phyloP scores from a whole-genome alignment of 2,113 vertebrate species.

The Probosciger aterrimus region DNA sequence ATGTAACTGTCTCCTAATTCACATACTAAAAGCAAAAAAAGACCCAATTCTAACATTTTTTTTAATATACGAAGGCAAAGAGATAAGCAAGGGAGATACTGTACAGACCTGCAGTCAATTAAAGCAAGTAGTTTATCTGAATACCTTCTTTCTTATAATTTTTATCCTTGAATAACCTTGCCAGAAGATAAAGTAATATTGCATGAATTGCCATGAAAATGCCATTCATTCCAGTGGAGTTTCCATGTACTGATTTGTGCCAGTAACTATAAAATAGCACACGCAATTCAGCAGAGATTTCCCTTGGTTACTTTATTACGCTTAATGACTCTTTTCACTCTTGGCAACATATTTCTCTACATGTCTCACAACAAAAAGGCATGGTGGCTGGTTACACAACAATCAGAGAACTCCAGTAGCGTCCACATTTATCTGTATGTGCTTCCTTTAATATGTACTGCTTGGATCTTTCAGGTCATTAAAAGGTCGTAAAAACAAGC shows the following conservation, averaged over 20 bases:
- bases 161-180: constrained; percentile 19
- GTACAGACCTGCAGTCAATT: neutral
- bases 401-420: neutral
- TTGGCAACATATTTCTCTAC: neutral
- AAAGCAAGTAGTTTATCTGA: neutral
- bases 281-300: neutral
- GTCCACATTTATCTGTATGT: neutral
- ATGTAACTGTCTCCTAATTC: neutral
- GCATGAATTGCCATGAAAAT: constrained; percentile 8
- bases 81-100: neutral
- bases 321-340: neutral
- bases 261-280: neutral
- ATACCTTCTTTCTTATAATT: neutral
- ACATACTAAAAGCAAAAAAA: neutral
- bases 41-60: neutral
- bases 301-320: neutral
- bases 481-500: neutral
- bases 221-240: neutral
- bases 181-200: neutral
- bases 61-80: neutral
- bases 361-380: neutral
- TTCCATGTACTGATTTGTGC: neutral
- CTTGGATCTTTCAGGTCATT: neutral
- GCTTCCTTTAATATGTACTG: neutral
- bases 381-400: neutral